phyloP scores from a whole-genome alignment of 2,113 vertebrate species.

The Dromiciops gliroides region DNA sequence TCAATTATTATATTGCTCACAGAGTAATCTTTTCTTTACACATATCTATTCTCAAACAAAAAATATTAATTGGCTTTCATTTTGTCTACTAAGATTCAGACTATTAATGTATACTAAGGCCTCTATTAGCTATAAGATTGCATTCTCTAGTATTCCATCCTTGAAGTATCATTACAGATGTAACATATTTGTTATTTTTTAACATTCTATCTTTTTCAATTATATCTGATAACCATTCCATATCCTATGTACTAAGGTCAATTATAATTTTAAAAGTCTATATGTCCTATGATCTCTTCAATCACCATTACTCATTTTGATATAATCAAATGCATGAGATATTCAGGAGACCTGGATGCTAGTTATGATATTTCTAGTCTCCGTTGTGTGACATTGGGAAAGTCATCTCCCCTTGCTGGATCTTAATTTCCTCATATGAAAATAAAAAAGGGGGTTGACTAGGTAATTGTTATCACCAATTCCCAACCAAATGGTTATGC shows the following conservation, averaged over 20 bases:
- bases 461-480: background rate
- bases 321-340: background rate
- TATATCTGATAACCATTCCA: background rate
- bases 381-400: background rate
- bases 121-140: background rate
- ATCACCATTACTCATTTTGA: background rate
- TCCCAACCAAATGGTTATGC: background rate
- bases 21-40: no score
- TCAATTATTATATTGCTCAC: no score
- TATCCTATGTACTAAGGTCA: background rate
- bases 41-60: no score
- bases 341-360: background rate
- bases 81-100: no score
- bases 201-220: background rate
- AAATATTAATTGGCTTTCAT: no score
- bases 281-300: background rate
- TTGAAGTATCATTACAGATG: background rate
- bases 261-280: background rate
- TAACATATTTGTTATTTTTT: no score
- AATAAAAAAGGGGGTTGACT: background rate
- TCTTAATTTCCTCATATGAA: background rate
- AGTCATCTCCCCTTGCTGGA: background rate
- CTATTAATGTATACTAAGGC: background rate
- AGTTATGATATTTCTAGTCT: background rate
- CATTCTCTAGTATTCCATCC: background rate